Conservation (phyloP, 2,797 vertebrate species). For the Syngnathus acus region DNA sequence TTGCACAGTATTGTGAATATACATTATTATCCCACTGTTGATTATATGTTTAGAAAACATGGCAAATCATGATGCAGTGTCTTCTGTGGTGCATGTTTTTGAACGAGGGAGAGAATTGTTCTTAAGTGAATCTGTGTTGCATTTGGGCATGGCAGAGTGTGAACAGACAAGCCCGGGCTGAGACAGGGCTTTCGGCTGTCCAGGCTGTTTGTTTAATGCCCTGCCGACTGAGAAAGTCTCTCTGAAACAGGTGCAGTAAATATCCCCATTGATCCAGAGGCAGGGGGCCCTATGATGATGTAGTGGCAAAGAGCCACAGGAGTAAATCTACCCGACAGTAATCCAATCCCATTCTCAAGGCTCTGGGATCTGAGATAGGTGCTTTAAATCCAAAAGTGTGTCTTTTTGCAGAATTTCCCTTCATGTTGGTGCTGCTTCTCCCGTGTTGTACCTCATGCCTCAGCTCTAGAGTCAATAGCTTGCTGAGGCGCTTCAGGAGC, state of each 20-base stretch:
- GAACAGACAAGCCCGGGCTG: conserved; percentile 63
- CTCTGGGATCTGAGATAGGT: conserved; percentile 76
- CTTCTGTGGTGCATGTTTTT: conserved; percentile 27
- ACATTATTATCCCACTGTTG: not conserved
- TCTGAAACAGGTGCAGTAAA: conserved; percentile 78
- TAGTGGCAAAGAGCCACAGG: conserved; percentile 66
- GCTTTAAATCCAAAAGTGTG: conserved; percentile 76
- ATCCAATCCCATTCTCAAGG: conserved; percentile 78
- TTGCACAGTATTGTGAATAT: too few relatives aligned
- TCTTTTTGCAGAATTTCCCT: conserved; percentile 61
- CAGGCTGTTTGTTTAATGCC: conserved; percentile 74
- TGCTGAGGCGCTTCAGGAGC: conserved; percentile 23
- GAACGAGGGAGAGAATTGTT: conserved; percentile 36
- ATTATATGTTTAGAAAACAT: conserved; percentile 6
- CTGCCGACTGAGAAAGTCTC: conserved; percentile 71
- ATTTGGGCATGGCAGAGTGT: conserved; percentile 60
- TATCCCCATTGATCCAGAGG: conserved; percentile 78
- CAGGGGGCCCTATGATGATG: conserved; percentile 76
- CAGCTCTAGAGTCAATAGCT: conserved; percentile 28
- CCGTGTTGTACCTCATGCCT: conserved; percentile 40
- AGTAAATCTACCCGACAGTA: conserved; percentile 80
- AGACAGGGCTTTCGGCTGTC: conserved; percentile 66
- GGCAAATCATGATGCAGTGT: not conserved
- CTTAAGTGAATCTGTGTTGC: conserved; percentile 58
- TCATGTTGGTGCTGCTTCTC: conserved; percentile 45